Base-by-base conservation (phyloP, 2,888 invertebrate species). In the Taphrorychus bicolor region DNA sequence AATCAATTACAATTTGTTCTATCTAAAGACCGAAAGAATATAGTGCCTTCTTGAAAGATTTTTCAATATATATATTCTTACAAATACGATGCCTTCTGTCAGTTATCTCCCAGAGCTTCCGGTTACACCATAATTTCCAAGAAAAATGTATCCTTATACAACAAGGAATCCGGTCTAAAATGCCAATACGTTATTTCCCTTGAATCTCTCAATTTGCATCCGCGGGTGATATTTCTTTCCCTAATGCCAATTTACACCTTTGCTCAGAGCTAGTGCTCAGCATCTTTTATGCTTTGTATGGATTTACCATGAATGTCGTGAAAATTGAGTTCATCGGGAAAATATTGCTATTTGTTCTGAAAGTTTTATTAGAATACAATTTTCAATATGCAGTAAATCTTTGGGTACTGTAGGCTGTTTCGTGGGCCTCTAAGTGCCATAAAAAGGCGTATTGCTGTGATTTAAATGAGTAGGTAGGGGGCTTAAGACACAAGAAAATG, bases 151-250 rank as follows among this genome's bases (percentile, higher is more conserved):
- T 45, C 14, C 45, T 11, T 4, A 45, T 45, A 45, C 45, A 45
- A 45, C 45, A 45, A 45, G 45, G 45, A 51, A 51, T 51, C 19
- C 21, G 51, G 21, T 51, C 22, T 21, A 51, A 57, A 57, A 63
- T 48, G 48, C 61, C 66, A 22, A 61, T 61, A 61, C 45, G 56
- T 66, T 66, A 61, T 66, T 45, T 57, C 41, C 42, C 41, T 41
- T 52, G 57, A 77, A 79, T 78, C 77, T 76, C 73, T 73, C 76
- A 77, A 78, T 77, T 76, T 77, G 75, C 74, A 77, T 77, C 72
- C 73, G 73, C 71, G 75, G 73, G 75, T 76, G 73, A 75, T 76
- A 77, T 74, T 77, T 77, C 76, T 78, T 76, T 73, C 71, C 73
- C 77, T 78, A 78, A 78, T 78, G 76, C 78, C 74, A 74, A 75